Evolutionary conservation across 2,113 vertebrate species (phyloP).

Genomic region (Phyllopteryx taeniolatus): DNA sequence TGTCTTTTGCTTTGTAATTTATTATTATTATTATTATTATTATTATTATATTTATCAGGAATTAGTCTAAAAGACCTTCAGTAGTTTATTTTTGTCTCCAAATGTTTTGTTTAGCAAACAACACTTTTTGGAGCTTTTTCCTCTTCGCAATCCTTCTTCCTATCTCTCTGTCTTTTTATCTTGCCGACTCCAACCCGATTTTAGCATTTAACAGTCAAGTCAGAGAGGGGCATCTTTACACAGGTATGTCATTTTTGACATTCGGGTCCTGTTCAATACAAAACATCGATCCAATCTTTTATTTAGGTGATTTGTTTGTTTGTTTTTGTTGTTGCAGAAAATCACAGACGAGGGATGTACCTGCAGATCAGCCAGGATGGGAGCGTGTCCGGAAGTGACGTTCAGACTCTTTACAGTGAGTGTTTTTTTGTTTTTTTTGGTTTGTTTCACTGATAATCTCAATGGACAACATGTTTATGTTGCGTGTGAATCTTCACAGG

Average conservation of each 20-base stretch:
- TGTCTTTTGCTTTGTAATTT: slow-evolving; percentile 16
- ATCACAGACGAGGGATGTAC: slow-evolving; percentile 64
- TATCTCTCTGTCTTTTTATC: slow-evolving; percentile 50
- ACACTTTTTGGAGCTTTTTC: slow-evolving; percentile 17
- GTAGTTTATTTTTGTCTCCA: slow-evolving; percentile 13
- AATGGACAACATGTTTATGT: neutral
- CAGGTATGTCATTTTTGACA: slow-evolving; percentile 59
- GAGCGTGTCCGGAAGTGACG: slow-evolving; percentile 57
- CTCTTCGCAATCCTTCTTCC: slow-evolving; percentile 44
- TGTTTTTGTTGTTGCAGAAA: slow-evolving; percentile 50
- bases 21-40: slow-evolving; percentile 48
- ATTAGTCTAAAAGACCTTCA: neutral
- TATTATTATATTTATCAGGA: neutral
- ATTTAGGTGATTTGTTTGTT: neutral
- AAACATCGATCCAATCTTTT: neutral
- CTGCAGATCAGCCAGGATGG: slow-evolving; percentile 68
- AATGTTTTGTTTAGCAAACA: slow-evolving; percentile 46
- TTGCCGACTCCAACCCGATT: slow-evolving; percentile 66
- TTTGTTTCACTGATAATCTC: too few species aligned
- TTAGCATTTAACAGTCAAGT: slow-evolving; percentile 58
- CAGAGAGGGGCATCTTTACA: slow-evolving; percentile 70
- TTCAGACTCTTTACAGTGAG: slow-evolving; percentile 61
- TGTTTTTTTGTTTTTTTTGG: slow-evolving; percentile 3
- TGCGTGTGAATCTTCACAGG: slow-evolving; percentile 48
- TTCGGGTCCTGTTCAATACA: slow-evolving; percentile 6